Base-by-base conservation (phyloP, 1,140 invertebrate genomes). In the Cyclargus thomasi region DNA sequence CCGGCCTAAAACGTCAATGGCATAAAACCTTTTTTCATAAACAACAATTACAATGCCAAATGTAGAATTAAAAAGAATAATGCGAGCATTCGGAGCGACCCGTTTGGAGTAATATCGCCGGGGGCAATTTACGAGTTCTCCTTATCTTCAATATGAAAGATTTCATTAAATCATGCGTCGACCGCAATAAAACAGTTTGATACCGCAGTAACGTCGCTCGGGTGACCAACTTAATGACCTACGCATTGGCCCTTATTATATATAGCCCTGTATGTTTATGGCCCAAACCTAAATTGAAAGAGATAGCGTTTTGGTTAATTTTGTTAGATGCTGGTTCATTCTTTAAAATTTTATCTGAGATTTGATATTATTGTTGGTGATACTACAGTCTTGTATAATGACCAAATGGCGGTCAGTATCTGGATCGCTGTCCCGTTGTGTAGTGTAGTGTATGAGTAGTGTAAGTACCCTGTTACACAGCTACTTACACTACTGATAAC, bases 151-250 rank as follows among this genome's bases (percentile, higher is more conserved):
- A 85, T 86, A 86, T 89, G 85, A 89, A 85, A 83, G 82, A 87
- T 87, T 89, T 89, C 85, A 89, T 89, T 89, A 89, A 89, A 89
- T 89, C 86, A 86, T 86, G 75, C 77, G 77, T 74, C 71, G 67
- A 69, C 67, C 70, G 82, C 80, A 88, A 88, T 89, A 89, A 89
- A 89, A 89, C 85, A 86, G 85, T 87, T 89, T 86, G 85, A 88
- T 85, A 85, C 81, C 84, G 79, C 78, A 81, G 79, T 88, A 80
- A 85, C 76, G 78, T 75, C 67, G 66, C 66, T 84, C 81, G 78
- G 78, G 82, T 88, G 79, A 81, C 82, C 80, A 72, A 76, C 69
- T 82, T 88, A 88, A 88, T 86, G 85, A 85, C 76, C 76, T 80
- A 76, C 75, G 74, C 67, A 78, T 78, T 79, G 79, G 79, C 79